Base-by-base conservation (phyloP, 2,797 vertebrate genomes). In the Sebastes matsubarae region DNA sequence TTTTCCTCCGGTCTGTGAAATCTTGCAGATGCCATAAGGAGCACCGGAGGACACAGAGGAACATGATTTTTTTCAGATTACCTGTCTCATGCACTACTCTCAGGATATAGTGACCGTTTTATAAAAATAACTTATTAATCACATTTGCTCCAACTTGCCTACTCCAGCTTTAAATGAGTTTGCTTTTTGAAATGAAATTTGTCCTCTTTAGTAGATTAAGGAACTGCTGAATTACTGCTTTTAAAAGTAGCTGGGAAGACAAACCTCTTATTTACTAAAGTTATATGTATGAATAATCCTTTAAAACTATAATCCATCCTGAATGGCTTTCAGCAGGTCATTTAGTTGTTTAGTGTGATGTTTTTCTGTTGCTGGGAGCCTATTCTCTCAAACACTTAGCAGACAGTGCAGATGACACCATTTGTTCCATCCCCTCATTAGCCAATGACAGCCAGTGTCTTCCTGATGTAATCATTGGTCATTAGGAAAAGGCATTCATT, bases 381-480 rank as follows among this genome's bases (percentile, higher is more conserved):
- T 27, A 18, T 76, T 83, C 81, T 72, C 61, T 68, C 72, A 73
- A 88, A 87, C 89, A 82, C 85, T 78, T 78, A 69, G 68, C 85
- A 85, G 86, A 87, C 82, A 82, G 67, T 54, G 52, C 64, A 82
- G 85, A 93, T 87, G 85, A 91, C 82, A 18, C 66, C 69, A 86
- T 94, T 89, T 87, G 75, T 88, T 79, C 67, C 87, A 83, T 88
- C 65, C 84, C 25, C 74, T 92, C 90, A 90, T 95, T 94, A 93
- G 77, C 87, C 76, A 89, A 81, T 85, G 90, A 89, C 84, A 91
- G 86, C 54, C 88, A 88, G 75, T 77, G 85, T 90, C 89, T 91
- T 92, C 87, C 88, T 94, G 88, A 93, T 94, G 86, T 83, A 93
- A 95, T 93, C 91, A 93, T 24, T 79, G 90, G 83, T 90, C 88